A percentile compares a stretch with the other conserved stretches of the same genome.
Evolutionary conservation across 1,140 invertebrate species (phyloP).

Genomic region (Pseudomyrmex sp.): DNA sequence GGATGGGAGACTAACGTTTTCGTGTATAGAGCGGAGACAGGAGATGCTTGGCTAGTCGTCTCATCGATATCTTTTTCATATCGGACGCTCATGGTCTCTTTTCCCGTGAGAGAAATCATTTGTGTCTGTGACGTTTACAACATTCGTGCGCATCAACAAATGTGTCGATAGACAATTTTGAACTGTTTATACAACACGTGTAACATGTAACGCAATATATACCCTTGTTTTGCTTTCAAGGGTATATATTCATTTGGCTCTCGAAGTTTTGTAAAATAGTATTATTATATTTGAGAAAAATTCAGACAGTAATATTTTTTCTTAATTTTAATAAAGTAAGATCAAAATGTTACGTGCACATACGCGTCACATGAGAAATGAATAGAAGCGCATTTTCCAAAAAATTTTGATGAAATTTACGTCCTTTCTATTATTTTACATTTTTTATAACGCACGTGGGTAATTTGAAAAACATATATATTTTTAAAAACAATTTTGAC

Average conservation of each 20-base stretch:
- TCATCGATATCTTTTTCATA: slow-evolving; percentile 43
- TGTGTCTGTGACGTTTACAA: slow-evolving; percentile 30
- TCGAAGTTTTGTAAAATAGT: neutral
- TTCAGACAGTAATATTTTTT: too few relatives aligned
- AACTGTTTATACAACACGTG: slow-evolving; percentile 9
- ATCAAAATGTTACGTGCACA: too few relatives aligned
- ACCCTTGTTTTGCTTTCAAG: neutral
- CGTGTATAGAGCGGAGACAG: neutral
- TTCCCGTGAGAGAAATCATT: neutral
- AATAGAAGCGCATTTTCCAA: too few relatives aligned
- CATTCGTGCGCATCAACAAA: neutral
- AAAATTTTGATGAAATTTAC: too few relatives aligned
- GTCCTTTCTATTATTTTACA: neutral
- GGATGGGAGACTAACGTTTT: slow-evolving; percentile 37
- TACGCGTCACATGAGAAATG: too few relatives aligned
- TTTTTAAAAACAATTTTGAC: slow-evolving; percentile 25
- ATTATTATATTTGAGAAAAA: neutral
- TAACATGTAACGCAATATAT: neutral
- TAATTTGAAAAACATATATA: neutral
- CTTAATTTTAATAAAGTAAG: too few relatives aligned
- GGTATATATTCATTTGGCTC: neutral
- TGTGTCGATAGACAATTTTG: neutral
- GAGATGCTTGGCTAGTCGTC: slow-evolving; percentile 19
- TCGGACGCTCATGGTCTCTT: slow-evolving; percentile 15
- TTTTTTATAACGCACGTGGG: neutral